Evolutionary conservation across 2,888 invertebrate genomes (phyloP), one percentile per base, ranked within the genome.

Genomic region (Odontocerum albicorne): DNA sequence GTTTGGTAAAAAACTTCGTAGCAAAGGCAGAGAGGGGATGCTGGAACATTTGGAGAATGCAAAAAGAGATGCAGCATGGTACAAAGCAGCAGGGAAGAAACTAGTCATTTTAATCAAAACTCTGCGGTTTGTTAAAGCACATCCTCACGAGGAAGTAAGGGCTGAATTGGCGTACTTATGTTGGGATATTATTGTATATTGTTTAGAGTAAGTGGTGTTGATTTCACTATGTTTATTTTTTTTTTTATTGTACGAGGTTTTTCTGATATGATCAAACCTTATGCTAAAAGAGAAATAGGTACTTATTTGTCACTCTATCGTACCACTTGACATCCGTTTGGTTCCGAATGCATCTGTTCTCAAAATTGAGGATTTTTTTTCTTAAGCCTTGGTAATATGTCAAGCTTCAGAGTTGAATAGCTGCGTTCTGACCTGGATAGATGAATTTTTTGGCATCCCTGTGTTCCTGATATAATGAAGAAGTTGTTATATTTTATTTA

Each of bases 121-220:
- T 46, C 69, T 88, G 10, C 68, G 73, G 3, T 70, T 71, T 27
- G 66, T 89, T 20, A 74, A 81, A 1, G 74, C 78, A 1, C 84
- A 88, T 67, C 73, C 81, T 1, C 83, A 88, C 62, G 70, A 68
- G 43, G 75, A 70, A 68, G 85, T 91, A 53, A 74, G 89, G 43
- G 68, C 69, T 45, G 85, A 86, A 68, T 73, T 90, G 42, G 80
- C 80, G 0, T 68, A 76, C n/a, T 77, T 80, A 64, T 83, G 84
- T 63, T 69, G 73, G 33, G 68, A 80, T 44, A 65, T 90, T 31
- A 67, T 87, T 1, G 68, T 73, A 8, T 81, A 81, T 60, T 88
- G 88, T 64, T 71, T 74, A 40, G 68, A 68, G 85, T 85, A 67
- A 72, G 73, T 72, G 52, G 12, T 22, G 19, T 39, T 13, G 35